Conservation (phyloP, 2,797 vertebrate genomes). For the Hirundo rustica region DNA sequence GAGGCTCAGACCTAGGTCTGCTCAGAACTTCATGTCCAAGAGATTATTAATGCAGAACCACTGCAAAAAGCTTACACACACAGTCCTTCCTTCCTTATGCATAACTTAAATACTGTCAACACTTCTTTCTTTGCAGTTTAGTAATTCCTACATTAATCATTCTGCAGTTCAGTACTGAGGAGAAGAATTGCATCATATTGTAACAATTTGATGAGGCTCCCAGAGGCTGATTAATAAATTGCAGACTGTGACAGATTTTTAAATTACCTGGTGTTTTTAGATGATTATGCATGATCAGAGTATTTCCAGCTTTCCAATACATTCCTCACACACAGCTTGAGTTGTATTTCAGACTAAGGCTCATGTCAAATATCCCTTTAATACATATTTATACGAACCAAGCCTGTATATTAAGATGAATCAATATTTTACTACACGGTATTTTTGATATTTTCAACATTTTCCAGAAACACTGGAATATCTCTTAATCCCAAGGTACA, state of each 20-base stretch:
- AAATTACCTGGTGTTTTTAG: neutral
- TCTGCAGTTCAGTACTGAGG: neutral
- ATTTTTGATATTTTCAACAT: neutral
- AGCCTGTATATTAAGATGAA: neutral
- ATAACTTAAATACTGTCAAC: slow-evolving; percentile 29
- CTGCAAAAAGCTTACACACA: neutral
- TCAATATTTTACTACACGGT: neutral
- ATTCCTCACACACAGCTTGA: neutral
- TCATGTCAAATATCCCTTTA: neutral
- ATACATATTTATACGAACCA: neutral
- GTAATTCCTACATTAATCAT: slow-evolving; percentile 5
- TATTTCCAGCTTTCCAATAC: neutral
- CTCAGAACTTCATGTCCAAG: neutral
- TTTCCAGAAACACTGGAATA: neutral
- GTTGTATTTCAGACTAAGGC: neutral
- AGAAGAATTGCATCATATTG: neutral
- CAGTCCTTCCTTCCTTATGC: slow-evolving; percentile 7
- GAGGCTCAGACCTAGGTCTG: neutral
- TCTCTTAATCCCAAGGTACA: neutral
- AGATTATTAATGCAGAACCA: neutral
- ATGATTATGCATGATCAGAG: neutral
- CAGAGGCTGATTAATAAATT: neutral
- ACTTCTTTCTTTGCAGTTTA: neutral
- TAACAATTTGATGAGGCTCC: neutral
- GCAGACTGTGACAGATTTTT: neutral